A percentile compares a stretch with the other conserved stretches of the same genome.
phyloP scores from a whole-genome alignment of 2,113 vertebrate species.

The Platysteira castanea region DNA sequence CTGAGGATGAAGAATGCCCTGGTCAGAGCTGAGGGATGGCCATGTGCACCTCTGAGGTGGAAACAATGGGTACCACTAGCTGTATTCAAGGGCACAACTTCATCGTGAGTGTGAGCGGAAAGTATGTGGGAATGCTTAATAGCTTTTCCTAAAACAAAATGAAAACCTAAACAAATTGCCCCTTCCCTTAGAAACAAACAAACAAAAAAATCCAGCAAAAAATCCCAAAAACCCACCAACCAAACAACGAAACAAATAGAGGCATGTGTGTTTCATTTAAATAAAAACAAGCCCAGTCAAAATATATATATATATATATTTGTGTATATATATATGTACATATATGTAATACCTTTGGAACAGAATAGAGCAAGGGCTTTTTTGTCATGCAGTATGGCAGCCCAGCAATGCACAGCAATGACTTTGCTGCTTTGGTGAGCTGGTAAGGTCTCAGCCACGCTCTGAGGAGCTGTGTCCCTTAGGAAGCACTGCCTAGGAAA shows the following conservation, averaged over 20 bases:
- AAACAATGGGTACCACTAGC: background rate
- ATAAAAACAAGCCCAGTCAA: background rate
- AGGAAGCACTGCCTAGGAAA: background rate
- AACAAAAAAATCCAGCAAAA: background rate
- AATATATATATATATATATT: background rate
- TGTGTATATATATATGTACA: rapidly evolving
- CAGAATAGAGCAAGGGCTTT: background rate
- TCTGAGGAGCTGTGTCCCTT: background rate
- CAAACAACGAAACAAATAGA: background rate
- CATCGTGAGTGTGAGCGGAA: background rate
- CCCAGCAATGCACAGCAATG: background rate
- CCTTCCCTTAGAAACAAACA: background rate
- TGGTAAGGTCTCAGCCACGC: background rate
- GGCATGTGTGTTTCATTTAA: background rate
- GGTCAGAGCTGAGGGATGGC: background rate
- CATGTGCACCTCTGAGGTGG: background rate
- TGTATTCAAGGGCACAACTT: background rate
- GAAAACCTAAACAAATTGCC: background rate
- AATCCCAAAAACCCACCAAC: background rate
- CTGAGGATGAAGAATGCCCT: background rate
- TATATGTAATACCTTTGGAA: background rate
- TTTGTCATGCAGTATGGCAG: background rate
- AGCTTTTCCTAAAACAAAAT: background rate
- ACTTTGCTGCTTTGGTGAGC: background rate
- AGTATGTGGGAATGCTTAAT: background rate